Evolutionary conservation across 2,113 vertebrate species (phyloP), one percentile per base, ranked within the genome.

Genomic region (Charina bottae): DNA sequence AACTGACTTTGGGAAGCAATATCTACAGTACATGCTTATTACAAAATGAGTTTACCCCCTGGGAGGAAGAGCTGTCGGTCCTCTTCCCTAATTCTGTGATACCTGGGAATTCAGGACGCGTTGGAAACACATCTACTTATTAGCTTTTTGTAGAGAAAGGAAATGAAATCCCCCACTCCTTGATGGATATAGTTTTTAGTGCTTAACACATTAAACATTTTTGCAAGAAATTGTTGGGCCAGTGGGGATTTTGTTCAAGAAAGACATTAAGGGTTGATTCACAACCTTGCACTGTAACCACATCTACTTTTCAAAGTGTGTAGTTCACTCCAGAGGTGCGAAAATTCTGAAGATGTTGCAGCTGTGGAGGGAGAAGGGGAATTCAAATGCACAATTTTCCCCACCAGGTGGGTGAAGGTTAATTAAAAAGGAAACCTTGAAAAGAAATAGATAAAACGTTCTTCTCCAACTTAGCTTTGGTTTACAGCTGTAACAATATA

Each of bases 1-100:
- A 24, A 90, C 2, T 53, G 7, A 12, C 64, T 92, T 92, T 84
- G 92, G 78, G 83, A 90, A 93, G 37, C 89, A 56, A 64, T 90
- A 91, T 54, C 58, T 53, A 8, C n/a, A n/a, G n/a, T n/a, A n/a
- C 15, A n/a, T 26, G 28, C 78, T 87, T 72, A 9, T n/a, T 89
- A 28, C 1, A 83, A 88, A 93, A 89, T 0, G 6, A 93, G 0
- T 89, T 93, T 37, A 78, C 2, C 0, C 0, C 5, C n/a, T 0
- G 11, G 0, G 90, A n/a, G 6, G 12, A 86, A 68, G 28, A 89
- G 6, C 1, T 8, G 90, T 56, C 92, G 37, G n/a, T 46, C 26
- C 90, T 10, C 12, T 72, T 10, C 49, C 60, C 3, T 17, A 26
- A 8, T 21, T 85, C 2, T 55, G 19, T 12, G 9, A 21, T 68